Percentiles rank a stretch among this genome's conserved stretches.
Evolutionary conservation across 2,888 invertebrate species (phyloP).

Genomic region (Athripsodes cinereus): DNA sequence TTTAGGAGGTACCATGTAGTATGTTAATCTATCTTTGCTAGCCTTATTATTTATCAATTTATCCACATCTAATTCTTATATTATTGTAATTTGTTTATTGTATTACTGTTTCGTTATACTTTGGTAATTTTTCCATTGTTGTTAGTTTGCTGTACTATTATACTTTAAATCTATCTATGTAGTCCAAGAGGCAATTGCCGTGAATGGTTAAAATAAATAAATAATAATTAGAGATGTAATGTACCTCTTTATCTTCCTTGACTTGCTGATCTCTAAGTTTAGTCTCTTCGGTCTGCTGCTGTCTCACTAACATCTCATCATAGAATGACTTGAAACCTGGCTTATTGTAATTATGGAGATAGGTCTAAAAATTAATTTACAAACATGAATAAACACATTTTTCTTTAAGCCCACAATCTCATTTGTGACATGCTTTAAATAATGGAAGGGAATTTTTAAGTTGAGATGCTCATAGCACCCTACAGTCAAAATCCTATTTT

Average conservation of each 20-base stretch:
- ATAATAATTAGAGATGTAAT: conserved; percentile 6
- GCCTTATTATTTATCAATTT: too few relatives aligned
- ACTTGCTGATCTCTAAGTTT: conserved; percentile 56
- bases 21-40: too few relatives aligned
- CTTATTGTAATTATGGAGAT: conserved; percentile 73
- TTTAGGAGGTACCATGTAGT: too few relatives aligned
- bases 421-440: not conserved
- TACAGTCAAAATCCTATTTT: too few relatives aligned
- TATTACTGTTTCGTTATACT: too few relatives aligned
- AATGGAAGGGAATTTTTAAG: not conserved
- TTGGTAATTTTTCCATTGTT: too few relatives aligned
- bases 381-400: not conserved
- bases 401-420: not conserved
- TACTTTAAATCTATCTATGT: too few relatives aligned
- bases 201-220: not conserved
- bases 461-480: too few relatives aligned
- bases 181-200: too few relatives aligned
- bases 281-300: conserved; percentile 59
- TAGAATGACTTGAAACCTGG: conserved; percentile 79
- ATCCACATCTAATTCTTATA: too few relatives aligned
- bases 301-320: conserved; percentile 80
- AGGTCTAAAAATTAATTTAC: conserved; percentile 65
- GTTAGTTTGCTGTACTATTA: too few relatives aligned
- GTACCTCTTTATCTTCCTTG: conserved; percentile 61
- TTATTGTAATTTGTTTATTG: too few relatives aligned